A percentile compares a stretch with the other conserved stretches of the same genome.
Conservation (phyloP, 1,140 invertebrate species). For the Neodiprion virginianus region DNA sequence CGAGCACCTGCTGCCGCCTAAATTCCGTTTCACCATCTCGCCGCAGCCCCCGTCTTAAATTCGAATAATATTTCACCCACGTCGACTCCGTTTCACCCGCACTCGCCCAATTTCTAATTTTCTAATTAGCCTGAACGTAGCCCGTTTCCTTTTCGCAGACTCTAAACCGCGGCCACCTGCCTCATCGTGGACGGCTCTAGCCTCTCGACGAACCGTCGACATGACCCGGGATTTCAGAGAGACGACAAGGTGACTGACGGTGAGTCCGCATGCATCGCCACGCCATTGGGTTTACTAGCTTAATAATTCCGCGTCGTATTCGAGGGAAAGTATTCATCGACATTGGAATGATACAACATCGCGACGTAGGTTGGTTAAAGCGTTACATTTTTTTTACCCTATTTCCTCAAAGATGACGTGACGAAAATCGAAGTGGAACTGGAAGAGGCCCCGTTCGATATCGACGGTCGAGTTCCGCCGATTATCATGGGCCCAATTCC, state of each 20-base stretch:
- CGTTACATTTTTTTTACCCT: no score
- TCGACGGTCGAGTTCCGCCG: constrained; percentile 37
- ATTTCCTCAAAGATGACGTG: constrained; percentile 33
- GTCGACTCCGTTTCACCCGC: neutral
- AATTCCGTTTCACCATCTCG: neutral
- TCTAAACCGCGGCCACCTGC: neutral
- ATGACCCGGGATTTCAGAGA: neutral
- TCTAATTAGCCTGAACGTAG: neutral
- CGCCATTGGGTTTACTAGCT: no score
- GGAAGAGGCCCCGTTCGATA: constrained; percentile 48
- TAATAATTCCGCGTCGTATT: no score
- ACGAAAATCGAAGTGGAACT: constrained; percentile 55
- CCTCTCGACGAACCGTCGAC: neutral
- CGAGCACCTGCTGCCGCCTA: neutral
- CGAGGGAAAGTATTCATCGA: no score
- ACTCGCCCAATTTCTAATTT: neutral
- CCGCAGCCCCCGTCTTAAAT: neutral
- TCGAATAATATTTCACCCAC: neutral
- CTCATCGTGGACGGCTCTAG: neutral
- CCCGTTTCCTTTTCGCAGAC: neutral
- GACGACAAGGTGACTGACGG: neutral
- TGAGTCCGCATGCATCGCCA: neutral
- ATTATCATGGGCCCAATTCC: constrained; percentile 47
- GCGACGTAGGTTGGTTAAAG: no score
- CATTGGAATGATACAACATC: no score